A percentile compares a stretch with the other conserved stretches of the same genome.
phyloP scores from a whole-genome alignment of 2,113 vertebrate genomes.

The Coptodon rendalli region DNA sequence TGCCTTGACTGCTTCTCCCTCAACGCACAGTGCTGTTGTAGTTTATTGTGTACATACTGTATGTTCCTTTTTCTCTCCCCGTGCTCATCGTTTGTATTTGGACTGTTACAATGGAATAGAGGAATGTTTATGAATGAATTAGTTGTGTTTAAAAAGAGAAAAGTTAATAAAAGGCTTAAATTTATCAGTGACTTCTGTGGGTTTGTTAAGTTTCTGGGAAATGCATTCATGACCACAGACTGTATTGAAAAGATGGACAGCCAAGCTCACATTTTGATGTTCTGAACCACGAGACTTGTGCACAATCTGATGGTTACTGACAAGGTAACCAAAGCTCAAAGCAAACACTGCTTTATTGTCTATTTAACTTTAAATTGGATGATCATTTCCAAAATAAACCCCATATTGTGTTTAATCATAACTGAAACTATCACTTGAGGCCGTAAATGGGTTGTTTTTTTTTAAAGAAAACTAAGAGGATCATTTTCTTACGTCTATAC shows the following conservation, averaged over 20 bases:
- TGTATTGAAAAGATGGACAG: neutral
- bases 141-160: conserved; percentile 45
- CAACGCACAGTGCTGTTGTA: conserved; percentile 5
- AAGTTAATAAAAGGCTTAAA: conserved; percentile 58
- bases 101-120: conserved; percentile 40
- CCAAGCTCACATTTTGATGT: fast-evolving
- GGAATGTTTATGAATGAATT: conserved; percentile 47
- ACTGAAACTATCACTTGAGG: neutral
- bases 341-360: neutral
- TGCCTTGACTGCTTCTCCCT: conserved; percentile 1
- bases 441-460: neutral
- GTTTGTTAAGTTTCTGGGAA: fast-evolving
- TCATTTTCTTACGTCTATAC: neutral
- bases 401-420: neutral
- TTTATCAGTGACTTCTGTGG: neutral
- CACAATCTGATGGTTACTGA: neutral
- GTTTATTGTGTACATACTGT: conserved; percentile 15
- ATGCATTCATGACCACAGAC: neutral
- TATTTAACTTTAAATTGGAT: neutral
- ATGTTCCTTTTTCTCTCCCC: neutral
- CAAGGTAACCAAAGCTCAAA: neutral
- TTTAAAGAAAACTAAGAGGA: neutral
- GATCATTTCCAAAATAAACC: neutral
- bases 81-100: conserved; percentile 51
- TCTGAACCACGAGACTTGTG: neutral